phyloP scores from a whole-genome alignment of 2,888 invertebrate genomes.

The Pseudanteris insignis region DNA sequence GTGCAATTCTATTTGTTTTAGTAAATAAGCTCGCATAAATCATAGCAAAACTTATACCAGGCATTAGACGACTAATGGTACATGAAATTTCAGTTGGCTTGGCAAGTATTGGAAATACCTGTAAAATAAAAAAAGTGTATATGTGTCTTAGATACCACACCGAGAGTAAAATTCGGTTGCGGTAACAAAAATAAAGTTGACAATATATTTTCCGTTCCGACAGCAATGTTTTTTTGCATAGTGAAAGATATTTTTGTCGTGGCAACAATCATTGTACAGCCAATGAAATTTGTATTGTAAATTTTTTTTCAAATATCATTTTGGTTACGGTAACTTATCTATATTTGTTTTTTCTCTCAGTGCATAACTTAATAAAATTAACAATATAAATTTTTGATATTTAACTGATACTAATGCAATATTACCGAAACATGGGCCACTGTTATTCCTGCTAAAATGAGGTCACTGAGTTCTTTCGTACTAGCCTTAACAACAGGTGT shows the following conservation, averaged over 20 bases:
- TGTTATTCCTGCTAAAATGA: constrained; percentile 72
- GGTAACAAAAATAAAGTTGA: too few species aligned
- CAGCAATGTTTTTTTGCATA: too few species aligned
- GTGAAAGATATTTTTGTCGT: too few species aligned
- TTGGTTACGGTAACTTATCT: not conserved
- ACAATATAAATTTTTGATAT: too few species aligned
- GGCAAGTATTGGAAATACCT: constrained; percentile 72
- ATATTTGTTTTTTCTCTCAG: not conserved
- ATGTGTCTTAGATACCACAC: too few species aligned
- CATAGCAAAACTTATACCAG: constrained; percentile 76
- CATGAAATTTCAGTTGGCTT: constrained; percentile 71
- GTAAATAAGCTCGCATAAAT: constrained; percentile 80
- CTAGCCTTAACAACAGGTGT: constrained; percentile 82
- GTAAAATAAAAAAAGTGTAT: constrained; percentile 6
- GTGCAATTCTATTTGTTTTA: constrained; percentile 80
- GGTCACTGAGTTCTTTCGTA: constrained; percentile 74
- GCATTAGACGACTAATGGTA: constrained; percentile 70
- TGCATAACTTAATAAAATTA: too few species aligned
- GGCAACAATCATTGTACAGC: not conserved
- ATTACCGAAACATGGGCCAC: constrained; percentile 54
- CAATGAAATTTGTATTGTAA: too few species aligned
- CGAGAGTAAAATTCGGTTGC: too few species aligned
- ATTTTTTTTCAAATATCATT: not conserved
- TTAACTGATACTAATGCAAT: not conserved
- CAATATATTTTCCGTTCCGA: too few species aligned